Percentiles rank a stretch among this genome's conserved stretches.
Evolutionary conservation across 2,113 vertebrate species (phyloP).

Genomic region (Tachuris rubrigastra): DNA sequence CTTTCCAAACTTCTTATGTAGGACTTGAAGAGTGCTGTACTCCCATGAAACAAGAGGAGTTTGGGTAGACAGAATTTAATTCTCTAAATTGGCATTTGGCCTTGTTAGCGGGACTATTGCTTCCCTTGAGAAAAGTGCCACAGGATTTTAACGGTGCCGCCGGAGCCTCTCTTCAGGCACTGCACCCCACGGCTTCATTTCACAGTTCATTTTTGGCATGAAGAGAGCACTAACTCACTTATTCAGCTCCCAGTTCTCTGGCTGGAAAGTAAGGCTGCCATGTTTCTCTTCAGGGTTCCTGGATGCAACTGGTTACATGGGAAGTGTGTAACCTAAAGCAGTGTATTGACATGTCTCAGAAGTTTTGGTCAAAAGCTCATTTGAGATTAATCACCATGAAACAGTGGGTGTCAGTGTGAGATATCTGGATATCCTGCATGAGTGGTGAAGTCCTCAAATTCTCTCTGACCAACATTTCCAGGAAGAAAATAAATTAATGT

Average conservation of each 20-base stretch:
- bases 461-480: background rate
- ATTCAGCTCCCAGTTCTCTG: background rate
- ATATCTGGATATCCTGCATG: background rate
- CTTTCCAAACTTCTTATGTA: conserved; percentile 19
- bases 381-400: background rate
- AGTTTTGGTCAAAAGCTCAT: background rate
- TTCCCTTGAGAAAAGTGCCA: conserved; percentile 36
- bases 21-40: conserved; percentile 3
- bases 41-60: conserved; percentile 22
- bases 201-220: conserved; percentile 13
- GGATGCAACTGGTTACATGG: background rate
- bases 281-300: background rate
- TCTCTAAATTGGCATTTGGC: conserved; percentile 50
- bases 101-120: background rate
- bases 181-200: conserved; percentile 45
- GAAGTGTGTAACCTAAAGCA: background rate
- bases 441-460: background rate
- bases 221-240: background rate
- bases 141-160: background rate
- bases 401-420: background rate
- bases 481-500: background rate
- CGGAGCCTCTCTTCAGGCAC: background rate
- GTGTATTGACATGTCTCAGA: background rate
- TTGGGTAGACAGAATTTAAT: conserved; percentile 48
- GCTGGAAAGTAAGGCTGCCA: background rate